phyloP scores from a whole-genome alignment of 2,888 invertebrate species.

The Petrolisthes cinctipes region DNA sequence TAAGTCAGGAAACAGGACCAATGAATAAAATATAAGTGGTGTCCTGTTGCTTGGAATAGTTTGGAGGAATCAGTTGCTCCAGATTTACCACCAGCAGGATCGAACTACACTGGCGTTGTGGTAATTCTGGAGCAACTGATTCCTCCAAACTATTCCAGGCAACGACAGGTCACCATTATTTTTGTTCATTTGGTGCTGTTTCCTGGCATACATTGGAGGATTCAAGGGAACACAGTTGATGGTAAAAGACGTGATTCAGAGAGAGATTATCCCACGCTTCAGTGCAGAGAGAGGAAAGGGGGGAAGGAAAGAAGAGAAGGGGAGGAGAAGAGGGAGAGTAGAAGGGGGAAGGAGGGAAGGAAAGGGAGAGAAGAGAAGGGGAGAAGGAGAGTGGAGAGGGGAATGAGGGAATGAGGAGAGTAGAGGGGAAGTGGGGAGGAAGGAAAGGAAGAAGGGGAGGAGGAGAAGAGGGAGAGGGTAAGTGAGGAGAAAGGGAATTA shows the following conservation, averaged over 20 bases:
- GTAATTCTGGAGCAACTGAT: too few species aligned
- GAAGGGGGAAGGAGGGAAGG: background rate
- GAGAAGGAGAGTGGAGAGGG: background rate
- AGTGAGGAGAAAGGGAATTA: background rate
- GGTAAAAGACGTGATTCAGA: background rate
- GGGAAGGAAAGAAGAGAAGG: background rate
- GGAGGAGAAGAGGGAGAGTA: background rate
- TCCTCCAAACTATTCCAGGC: too few species aligned
- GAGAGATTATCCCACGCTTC: background rate
- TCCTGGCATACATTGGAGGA: background rate
- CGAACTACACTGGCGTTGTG: too few species aligned
- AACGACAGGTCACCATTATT: too few species aligned
- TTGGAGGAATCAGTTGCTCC: too few species aligned
- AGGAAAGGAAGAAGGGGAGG: background rate
- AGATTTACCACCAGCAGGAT: too few species aligned
- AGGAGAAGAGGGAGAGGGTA: background rate
- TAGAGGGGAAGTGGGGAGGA: background rate
- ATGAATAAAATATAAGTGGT: too few species aligned
- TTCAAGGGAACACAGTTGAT: background rate
- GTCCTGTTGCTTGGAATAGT: too few species aligned
- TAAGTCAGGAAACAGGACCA: too few species aligned
- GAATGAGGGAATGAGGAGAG: background rate
- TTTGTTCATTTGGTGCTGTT: too few species aligned
- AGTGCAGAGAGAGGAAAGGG: background rate
- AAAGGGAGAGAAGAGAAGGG: background rate